Base-by-base conservation (phyloP, 2,797 vertebrate genomes). In the Halcyon smyrnensis region DNA sequence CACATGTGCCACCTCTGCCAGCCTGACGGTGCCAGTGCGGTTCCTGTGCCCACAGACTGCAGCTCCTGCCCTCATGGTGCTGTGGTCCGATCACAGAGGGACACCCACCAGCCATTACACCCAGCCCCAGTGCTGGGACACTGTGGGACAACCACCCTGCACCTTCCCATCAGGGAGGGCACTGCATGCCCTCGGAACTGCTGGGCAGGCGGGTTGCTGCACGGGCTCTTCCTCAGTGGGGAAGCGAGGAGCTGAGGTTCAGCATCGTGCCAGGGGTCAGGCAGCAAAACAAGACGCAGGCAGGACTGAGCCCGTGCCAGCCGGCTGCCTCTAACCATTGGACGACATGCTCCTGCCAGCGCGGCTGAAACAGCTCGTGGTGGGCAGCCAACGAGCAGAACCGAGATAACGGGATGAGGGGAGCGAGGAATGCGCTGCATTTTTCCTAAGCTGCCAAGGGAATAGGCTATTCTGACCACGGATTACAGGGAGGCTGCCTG, bases 341-440 rank as follows among this genome's bases (percentile, higher is more conserved):
- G 84, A 84, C 32, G 3, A 46, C 51, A 11, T 0, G 7, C 51
- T 64, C 56, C 93, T 90, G 95, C 89, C 92, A 93, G 78, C 13
- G 3, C 1, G 8, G 63, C 88, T 43, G 46, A 28, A 17, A 48
- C 76, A 21, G 62, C 87, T 32, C 1, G 5, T 23, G 69, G 57
- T 87, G 90, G 92, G 93, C 89, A 95, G 93, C 92, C 95, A 93
- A 75, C 5, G 37, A 85, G 84, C 89, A 85, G 53, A 82, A 73
- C 63, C 4, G 1, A 94, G 95, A 92, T 86, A 94, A 94, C 3
- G 16, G 73, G 62, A 15, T 0, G 27, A 76, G 60, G 77, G 63
- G 46, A 93, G 89, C 1, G 1, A 89, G 89, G 93, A 94, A 94
- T 86, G 89, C 0, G 1, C 84, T 18, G 53, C 69, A 59, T 94